Evolutionary conservation across 1,140 invertebrate species (phyloP).

Genomic region (Ooceraea biroi): DNA sequence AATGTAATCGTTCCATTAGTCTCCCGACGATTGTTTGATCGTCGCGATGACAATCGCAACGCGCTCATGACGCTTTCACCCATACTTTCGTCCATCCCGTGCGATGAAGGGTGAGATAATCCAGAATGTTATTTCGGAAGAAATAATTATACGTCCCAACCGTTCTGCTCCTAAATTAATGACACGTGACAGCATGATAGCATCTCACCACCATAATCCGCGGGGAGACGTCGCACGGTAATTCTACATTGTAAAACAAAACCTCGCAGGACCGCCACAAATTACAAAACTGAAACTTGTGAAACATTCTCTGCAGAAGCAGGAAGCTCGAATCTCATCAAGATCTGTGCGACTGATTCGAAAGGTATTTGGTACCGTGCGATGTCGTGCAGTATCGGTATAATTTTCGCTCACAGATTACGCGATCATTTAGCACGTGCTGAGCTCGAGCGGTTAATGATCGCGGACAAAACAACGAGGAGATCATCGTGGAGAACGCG

Average conservation of each 20-base stretch:
- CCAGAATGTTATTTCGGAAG: not conserved
- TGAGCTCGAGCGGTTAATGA: slow-evolving; percentile 1
- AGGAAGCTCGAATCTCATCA: not conserved
- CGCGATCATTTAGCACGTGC: not conserved
- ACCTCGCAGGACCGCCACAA: too few species aligned
- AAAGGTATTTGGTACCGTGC: not conserved
- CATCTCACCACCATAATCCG: slow-evolving; percentile 12
- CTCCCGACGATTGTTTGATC: not conserved
- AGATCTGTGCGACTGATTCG: too few species aligned
- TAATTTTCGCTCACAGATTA: slow-evolving; percentile 22
- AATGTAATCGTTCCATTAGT: slow-evolving; percentile 29
- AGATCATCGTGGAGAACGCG: not conserved
- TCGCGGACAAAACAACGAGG: not conserved
- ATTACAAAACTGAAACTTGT: not conserved
- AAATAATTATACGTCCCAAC: not conserved
- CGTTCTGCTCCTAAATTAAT: slow-evolving; percentile 7
- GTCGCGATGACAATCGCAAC: not conserved
- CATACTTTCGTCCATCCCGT: not conserved
- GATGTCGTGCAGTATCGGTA: too few species aligned
- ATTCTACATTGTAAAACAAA: not conserved
- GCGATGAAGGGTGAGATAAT: slow-evolving; percentile 3
- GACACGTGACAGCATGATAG: not conserved
- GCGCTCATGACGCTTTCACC: not conserved
- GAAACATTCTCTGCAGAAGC: not conserved
- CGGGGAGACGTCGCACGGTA: not conserved